phyloP scores from a whole-genome alignment of 2,797 vertebrate genomes.

The Pseudochromis fuscus region DNA sequence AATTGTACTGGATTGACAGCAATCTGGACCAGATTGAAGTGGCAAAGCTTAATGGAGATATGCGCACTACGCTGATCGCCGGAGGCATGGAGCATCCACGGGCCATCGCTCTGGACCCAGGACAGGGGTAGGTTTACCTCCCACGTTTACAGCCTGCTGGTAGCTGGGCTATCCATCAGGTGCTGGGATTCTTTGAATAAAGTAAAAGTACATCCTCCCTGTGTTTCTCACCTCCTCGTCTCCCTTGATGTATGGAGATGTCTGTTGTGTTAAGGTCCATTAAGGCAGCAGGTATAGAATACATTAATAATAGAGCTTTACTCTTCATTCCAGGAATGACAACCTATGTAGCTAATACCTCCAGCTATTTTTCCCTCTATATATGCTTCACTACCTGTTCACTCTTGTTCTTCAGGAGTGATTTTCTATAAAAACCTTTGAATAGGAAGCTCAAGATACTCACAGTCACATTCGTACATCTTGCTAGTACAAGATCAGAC shows the following conservation, averaged over 20 bases:
- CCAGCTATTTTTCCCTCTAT: slow-evolving; percentile 18
- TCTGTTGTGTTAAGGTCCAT: slow-evolving; percentile 61
- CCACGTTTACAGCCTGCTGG: slow-evolving; percentile 1
- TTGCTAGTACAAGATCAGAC: no score
- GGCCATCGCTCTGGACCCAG: slow-evolving; percentile 96
- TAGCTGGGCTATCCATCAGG: slow-evolving; percentile 36
- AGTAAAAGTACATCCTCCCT: slow-evolving; percentile 46
- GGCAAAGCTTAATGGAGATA: slow-evolving; percentile 93
- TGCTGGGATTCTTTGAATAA: slow-evolving; percentile 42
- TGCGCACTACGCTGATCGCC: slow-evolving; percentile 95
- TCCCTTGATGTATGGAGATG: slow-evolving; percentile 63
- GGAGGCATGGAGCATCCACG: slow-evolving; percentile 98
- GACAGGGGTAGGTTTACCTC: slow-evolving; percentile 89
- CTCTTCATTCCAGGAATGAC: slow-evolving; percentile 53
- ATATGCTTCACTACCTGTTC: slow-evolving; percentile 8
- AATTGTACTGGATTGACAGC: slow-evolving; percentile 99
- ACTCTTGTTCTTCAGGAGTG: not conserved
- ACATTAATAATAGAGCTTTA: slow-evolving; percentile 63
- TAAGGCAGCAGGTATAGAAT: slow-evolving; percentile 57
- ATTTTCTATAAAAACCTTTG: slow-evolving; percentile 30
- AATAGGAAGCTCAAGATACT: slow-evolving; percentile 32
- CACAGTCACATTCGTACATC: no score
- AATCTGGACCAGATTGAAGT: slow-evolving; percentile 99
- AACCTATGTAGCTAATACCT: slow-evolving; percentile 50
- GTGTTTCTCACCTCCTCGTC: slow-evolving; percentile 55